Evolutionary conservation across 2,797 vertebrate genomes (phyloP).

Genomic region (Sus cebifrons): DNA sequence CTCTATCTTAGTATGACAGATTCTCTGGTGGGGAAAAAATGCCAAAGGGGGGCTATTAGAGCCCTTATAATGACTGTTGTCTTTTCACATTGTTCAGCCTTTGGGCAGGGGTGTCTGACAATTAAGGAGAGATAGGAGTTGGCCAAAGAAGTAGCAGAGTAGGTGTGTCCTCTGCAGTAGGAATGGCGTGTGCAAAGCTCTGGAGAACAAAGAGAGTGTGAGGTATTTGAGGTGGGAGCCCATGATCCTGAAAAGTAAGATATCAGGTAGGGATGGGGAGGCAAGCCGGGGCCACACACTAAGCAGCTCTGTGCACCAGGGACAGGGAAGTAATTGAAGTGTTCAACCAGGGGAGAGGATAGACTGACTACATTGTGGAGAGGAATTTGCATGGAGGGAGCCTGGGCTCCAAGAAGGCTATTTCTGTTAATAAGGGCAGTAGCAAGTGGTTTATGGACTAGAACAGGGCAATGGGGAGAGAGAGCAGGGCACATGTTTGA

Average conservation of each 20-base stretch:
- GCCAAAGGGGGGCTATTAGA: not conserved
- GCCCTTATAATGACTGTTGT: not conserved
- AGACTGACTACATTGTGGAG: not conserved
- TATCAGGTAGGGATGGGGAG: not conserved
- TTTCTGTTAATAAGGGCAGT: not conserved
- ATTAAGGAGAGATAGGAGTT: not conserved
- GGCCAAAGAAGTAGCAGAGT: not conserved
- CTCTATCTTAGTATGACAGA: not conserved
- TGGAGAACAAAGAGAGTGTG: not conserved
- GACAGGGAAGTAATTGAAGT: rapidly evolving
- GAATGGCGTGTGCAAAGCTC: not conserved
- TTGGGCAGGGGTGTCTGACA: rapidly evolving
- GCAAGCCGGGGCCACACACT: not conserved
- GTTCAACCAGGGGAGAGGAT: not conserved
- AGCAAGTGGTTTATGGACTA: not conserved
- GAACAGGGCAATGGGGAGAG: not conserved
- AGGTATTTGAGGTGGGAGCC: not conserved
- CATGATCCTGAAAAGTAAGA: not conserved
- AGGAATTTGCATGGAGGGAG: not conserved
- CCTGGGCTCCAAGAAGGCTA: not conserved
- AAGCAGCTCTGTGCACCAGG: not conserved
- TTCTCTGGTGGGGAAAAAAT: not conserved
- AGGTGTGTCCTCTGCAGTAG: not conserved
- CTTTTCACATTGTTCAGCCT: not conserved
- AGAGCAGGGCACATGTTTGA: not conserved